phyloP scores from a whole-genome alignment of 2,888 invertebrate species.

The Trisateles emortualis region DNA sequence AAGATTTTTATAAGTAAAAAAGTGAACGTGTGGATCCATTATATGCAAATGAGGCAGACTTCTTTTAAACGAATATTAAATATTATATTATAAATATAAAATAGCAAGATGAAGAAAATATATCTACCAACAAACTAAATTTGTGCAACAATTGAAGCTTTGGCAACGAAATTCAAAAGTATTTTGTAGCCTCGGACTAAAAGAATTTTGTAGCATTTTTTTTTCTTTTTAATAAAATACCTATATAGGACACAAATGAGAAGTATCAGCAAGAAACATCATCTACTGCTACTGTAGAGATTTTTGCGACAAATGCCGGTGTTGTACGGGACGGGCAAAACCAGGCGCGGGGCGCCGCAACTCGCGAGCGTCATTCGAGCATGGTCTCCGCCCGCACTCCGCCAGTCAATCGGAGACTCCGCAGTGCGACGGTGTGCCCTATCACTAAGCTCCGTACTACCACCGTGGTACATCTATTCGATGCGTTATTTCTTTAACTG shows the following conservation, averaged over 20 bases:
- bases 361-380: constrained; percentile 48
- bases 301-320: constrained; percentile 46
- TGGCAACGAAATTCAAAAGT: no score
- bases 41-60: constrained; percentile 1
- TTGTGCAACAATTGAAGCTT: no score
- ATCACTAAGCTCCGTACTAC: constrained; percentile 45
- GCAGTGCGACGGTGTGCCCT: constrained; percentile 76
- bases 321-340: constrained; percentile 23
- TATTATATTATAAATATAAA: not conserved
- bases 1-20: constrained; percentile 10
- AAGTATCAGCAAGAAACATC: no score
- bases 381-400: constrained; percentile 50
- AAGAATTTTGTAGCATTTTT: no score
- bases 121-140: no score
- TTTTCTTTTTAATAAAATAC: no score
- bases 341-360: constrained; percentile 35
- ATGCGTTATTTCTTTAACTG: constrained; percentile 43
- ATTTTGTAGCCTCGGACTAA: no score
- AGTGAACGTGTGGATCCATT: constrained; percentile 1
- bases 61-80: not conserved
- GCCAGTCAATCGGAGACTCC: constrained; percentile 75
- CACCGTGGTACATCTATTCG: constrained; percentile 41
- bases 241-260: no score
- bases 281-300: constrained; percentile 14
- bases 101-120: not conserved